phyloP scores from a whole-genome alignment of 2,888 invertebrate species.

The Aphelenchoides bicaudatus region DNA sequence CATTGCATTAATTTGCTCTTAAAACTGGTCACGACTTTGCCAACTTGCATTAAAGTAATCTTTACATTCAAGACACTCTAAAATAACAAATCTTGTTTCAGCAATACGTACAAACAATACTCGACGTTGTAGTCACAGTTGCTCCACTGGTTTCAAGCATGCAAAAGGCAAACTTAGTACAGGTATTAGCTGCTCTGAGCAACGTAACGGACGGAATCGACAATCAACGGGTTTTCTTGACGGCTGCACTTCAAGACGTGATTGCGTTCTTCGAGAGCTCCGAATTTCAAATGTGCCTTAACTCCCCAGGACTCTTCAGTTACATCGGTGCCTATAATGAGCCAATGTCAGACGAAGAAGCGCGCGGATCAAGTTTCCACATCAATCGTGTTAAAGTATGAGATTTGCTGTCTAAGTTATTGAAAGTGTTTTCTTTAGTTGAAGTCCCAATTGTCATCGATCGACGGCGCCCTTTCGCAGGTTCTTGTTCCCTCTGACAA shows the following conservation, averaged over 20 bases:
- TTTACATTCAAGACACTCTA: conserved; percentile 5
- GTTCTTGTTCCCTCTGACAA: conserved; percentile 33
- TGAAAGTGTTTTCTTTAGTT: conserved; percentile 27
- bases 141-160: conserved; percentile 36
- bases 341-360: conserved; percentile 27
- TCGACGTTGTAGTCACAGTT: conserved; percentile 35
- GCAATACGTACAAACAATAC: conserved; percentile 33
- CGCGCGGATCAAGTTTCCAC: conserved; percentile 19
- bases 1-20: conserved; percentile 37
- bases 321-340: conserved; percentile 33
- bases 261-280: conserved; percentile 29
- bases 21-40: conserved; percentile 34
- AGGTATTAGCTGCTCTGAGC: conserved; percentile 42
- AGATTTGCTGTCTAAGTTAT: background rate
- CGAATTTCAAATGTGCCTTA: conserved; percentile 16
- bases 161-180: conserved; percentile 43
- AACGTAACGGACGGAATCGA: conserved; percentile 32
- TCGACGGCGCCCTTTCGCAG: conserved; percentile 41
- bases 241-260: conserved; percentile 28
- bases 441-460: conserved; percentile 36
- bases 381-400: conserved; percentile 34
- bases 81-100: conserved; percentile 18
- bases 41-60: conserved; percentile 32
- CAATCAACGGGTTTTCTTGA: conserved; percentile 30
- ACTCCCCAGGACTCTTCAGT: conserved; percentile 10